A percentile compares a stretch with the other conserved stretches of the same genome.
These are phyloP conservation scores for Scleropages formosus DNA, from an alignment of 2,797 vertebrate genomes.

Conservation along the genomic window DNA sequence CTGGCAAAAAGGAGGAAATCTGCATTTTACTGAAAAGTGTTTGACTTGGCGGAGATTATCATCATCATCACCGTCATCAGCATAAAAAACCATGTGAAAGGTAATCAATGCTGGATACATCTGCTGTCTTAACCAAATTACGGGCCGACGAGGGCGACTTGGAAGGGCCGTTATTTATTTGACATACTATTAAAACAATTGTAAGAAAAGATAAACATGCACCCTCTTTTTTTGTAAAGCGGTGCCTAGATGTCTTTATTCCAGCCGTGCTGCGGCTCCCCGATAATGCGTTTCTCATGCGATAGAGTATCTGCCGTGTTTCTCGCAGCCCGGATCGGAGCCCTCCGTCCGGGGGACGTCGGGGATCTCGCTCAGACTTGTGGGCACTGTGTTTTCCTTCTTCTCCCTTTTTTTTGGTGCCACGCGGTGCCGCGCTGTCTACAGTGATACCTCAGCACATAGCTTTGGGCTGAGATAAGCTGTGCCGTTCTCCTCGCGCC, in stretches of 20 bases:
- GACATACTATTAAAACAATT: conserved; percentile 13
- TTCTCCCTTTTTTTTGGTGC: conserved; percentile 67
- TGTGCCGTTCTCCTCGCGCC: conserved; percentile 66
- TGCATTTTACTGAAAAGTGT: conserved; percentile 60
- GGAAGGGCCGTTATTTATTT: conserved; percentile 20
- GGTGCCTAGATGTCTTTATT: conserved; percentile 94
- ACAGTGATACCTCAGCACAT: conserved; percentile 94
- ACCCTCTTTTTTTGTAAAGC: conserved; percentile 68
- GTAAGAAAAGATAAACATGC: conserved; percentile 66
- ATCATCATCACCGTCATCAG: conserved; percentile 40
- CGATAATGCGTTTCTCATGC: conserved; percentile 89
- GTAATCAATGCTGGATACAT: conserved; percentile 31
- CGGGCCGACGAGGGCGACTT: conserved; percentile 4
- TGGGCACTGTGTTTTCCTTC: conserved; percentile 66
- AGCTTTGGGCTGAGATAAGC: conserved; percentile 95
- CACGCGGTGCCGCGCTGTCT: conserved; percentile 95
- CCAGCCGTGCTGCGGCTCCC: conserved; percentile 73
- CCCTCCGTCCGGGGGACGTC: conserved; percentile 81
- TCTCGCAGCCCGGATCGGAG: conserved; percentile 63
- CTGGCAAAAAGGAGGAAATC: conserved; percentile 68
- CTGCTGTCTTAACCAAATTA: conserved; percentile 33
- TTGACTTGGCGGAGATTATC: conserved; percentile 53
- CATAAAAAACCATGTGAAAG: conserved; percentile 16
- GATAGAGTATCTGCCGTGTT: conserved; percentile 95
- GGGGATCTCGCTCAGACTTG: conserved; percentile 66